Conservation (phyloP, 2,888 invertebrate genomes). For the Cheilosia impressa region DNA sequence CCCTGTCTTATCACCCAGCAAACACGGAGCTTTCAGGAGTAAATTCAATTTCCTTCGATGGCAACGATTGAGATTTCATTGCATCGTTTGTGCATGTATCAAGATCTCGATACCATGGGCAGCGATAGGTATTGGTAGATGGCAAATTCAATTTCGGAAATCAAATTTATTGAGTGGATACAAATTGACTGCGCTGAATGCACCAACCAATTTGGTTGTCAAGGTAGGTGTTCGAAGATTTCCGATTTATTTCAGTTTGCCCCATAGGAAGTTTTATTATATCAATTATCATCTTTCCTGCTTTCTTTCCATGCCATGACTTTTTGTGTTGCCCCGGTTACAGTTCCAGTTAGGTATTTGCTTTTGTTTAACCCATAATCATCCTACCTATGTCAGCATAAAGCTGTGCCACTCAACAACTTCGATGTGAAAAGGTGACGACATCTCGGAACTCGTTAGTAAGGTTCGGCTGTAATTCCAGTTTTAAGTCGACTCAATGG, state of each 20-base stretch:
- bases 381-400: too few relatives aligned
- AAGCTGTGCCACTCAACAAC: too few relatives aligned
- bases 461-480: too few relatives aligned
- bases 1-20: too few relatives aligned
- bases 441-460: too few relatives aligned
- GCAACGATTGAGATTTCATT: constrained; percentile 38
- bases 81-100: not conserved
- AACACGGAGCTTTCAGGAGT: constrained; percentile 11
- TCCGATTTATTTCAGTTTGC: not conserved
- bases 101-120: not conserved
- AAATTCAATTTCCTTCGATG: constrained; percentile 60
- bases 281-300: not conserved
- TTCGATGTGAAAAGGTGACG: too few relatives aligned
- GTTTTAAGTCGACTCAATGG: too few relatives aligned
- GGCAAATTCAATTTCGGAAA: constrained; percentile 28
- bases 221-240: not conserved
- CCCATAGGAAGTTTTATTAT: not conserved
- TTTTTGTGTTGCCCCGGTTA: too few relatives aligned
- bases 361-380: too few relatives aligned
- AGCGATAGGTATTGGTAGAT: not conserved
- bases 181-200: constrained; percentile 16
- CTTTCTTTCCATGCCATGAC: too few relatives aligned
- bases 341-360: too few relatives aligned
- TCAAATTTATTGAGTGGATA: constrained; percentile 37
- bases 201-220: constrained; percentile 16